Conservation (phyloP, 1,140 invertebrate genomes). For the Linepithema humile region DNA sequence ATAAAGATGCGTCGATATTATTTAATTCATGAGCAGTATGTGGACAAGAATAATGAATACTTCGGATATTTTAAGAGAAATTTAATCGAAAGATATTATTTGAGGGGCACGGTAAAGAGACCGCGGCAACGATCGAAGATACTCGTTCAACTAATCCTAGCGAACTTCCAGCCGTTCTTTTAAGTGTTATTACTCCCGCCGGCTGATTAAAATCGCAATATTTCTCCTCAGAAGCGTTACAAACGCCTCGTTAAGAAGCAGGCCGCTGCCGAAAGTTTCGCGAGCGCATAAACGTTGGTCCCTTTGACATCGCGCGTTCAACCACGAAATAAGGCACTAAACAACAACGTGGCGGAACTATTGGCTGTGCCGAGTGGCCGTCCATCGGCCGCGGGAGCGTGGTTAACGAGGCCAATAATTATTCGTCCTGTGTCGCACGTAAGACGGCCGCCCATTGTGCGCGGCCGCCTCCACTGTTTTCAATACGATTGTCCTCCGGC, state of each 20-base stretch:
- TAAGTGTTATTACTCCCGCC: slow-evolving; percentile 20
- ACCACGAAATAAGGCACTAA: slow-evolving; percentile 68
- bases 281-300: slow-evolving; percentile 28
- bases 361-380: slow-evolving; percentile 34
- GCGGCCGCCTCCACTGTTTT: slow-evolving; percentile 75
- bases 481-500: slow-evolving; percentile 80
- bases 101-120: background rate
- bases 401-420: slow-evolving; percentile 72
- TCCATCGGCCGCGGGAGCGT: slow-evolving; percentile 1
- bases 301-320: slow-evolving; percentile 62
- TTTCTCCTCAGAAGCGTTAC: slow-evolving; percentile 26
- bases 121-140: background rate
- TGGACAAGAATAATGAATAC: background rate
- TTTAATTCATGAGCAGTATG: background rate
- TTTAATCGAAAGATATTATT: background rate
- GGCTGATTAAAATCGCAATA: slow-evolving; percentile 49
- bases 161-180: slow-evolving; percentile 6
- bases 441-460: slow-evolving; percentile 77
- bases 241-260: slow-evolving; percentile 49
- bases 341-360: slow-evolving; percentile 58
- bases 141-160: background rate
- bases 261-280: slow-evolving; percentile 52
- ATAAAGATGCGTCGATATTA: background rate
- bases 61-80: background rate
- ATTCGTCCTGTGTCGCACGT: slow-evolving; percentile 70